These are phyloP conservation scores for Melopsittacus undulatus DNA, from an alignment of 2,797 vertebrate genomes.

Conservation along the genomic window DNA sequence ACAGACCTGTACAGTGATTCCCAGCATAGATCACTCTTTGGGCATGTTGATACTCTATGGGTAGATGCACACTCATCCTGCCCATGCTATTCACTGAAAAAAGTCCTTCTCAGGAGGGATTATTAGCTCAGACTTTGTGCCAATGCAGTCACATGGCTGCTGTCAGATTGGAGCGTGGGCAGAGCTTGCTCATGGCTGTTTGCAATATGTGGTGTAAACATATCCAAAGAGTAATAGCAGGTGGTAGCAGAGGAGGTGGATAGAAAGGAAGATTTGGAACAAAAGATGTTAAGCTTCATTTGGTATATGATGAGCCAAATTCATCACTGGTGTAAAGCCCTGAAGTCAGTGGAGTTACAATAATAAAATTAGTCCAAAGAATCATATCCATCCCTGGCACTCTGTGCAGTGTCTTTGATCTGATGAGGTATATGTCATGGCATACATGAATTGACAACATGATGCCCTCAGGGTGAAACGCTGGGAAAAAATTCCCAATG, in stretches of 20 bases:
- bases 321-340: constrained; percentile 35
- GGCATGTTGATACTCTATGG: constrained; percentile 21
- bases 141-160: constrained; percentile 54
- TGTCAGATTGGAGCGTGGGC: constrained; percentile 63
- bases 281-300: constrained; percentile 67
- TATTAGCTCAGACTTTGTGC: constrained; percentile 57
- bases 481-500: neutral
- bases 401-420: constrained; percentile 37
- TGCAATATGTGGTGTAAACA: constrained; percentile 66
- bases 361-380: constrained; percentile 53
- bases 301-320: constrained; percentile 56
- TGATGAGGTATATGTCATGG: constrained; percentile 37
- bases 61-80: constrained; percentile 1
- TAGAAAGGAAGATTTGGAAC: constrained; percentile 50
- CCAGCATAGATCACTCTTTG: constrained; percentile 17
- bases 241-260: constrained; percentile 64
- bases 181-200: constrained; percentile 66
- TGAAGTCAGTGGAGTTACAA: constrained; percentile 52
- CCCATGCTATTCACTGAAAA: constrained; percentile 20
- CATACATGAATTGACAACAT: constrained; percentile 1
- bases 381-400: constrained; percentile 11
- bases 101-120: constrained; percentile 35
- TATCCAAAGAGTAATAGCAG: constrained; percentile 63
- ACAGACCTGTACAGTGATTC: neutral
- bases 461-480: constrained; percentile 20